phyloP scores from a whole-genome alignment of 2,888 invertebrate genomes.

The Tipula vernalis region DNA sequence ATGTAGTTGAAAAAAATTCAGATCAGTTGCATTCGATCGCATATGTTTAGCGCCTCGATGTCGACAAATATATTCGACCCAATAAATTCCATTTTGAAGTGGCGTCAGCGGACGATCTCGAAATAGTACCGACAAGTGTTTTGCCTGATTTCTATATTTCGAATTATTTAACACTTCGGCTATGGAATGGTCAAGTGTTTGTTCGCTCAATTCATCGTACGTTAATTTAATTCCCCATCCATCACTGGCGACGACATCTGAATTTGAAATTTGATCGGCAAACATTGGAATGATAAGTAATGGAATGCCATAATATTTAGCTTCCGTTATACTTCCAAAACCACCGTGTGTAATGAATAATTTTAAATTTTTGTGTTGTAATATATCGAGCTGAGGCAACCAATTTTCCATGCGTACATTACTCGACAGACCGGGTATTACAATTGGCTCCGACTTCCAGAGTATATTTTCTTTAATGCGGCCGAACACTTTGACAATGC shows the following conservation, averaged over 20 bases:
- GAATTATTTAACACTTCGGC: constrained; percentile 17
- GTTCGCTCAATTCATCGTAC: constrained; percentile 26
- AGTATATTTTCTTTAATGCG: constrained; percentile 36
- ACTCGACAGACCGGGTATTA: constrained; percentile 29
- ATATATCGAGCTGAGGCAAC: constrained; percentile 42
- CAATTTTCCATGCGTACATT: constrained; percentile 39
- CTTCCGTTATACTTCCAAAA: constrained; percentile 36
- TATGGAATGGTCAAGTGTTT: constrained; percentile 22
- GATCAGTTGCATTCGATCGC: constrained; percentile 33
- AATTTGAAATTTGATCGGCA: constrained; percentile 37
- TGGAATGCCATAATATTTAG: constrained; percentile 34
- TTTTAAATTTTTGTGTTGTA: constrained; percentile 35
- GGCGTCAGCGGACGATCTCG: constrained; percentile 37
- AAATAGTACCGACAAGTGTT: constrained; percentile 31
- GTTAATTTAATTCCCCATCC: constrained; percentile 34
- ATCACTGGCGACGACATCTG: constrained; percentile 31
- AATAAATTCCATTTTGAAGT: constrained; percentile 37
- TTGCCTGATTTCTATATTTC: constrained; percentile 22
- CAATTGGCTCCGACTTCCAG: constrained; percentile 40
- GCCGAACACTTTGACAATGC: constrained; percentile 29
- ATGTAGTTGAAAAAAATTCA: constrained; percentile 32
- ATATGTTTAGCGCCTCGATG: constrained; percentile 36
- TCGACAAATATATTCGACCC: constrained; percentile 39
- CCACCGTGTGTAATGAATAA: constrained; percentile 39
- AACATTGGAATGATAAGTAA: constrained; percentile 37